A percentile compares a stretch with the other conserved stretches of the same genome.
phyloP scores from a whole-genome alignment of 1,140 invertebrate species.

The Stenopsyche tienmushanensis region DNA sequence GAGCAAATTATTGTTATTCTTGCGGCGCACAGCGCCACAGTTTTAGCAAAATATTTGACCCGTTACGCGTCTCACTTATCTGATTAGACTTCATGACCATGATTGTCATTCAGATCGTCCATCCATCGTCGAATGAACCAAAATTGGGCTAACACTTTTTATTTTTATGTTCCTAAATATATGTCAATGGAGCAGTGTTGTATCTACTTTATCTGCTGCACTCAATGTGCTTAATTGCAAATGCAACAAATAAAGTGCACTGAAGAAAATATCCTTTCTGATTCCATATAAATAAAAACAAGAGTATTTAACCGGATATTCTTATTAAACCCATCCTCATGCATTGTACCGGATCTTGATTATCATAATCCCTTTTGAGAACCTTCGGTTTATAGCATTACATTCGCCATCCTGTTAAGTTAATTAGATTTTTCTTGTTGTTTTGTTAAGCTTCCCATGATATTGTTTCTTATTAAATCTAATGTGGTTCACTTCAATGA shows the following conservation, averaged over 20 bases:
- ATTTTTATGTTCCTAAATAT: constrained; percentile 9
- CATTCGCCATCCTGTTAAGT: neutral
- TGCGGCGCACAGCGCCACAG: neutral
- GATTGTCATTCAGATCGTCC: constrained; percentile 18
- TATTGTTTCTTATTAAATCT: neutral
- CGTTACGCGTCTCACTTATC: constrained; percentile 22
- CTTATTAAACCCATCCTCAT: neutral
- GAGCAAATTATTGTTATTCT: constrained; percentile 15
- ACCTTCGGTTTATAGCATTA: neutral
- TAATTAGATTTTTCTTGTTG: neutral
- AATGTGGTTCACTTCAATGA: neutral
- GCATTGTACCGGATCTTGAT: neutral
- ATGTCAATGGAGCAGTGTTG: constrained; percentile 12
- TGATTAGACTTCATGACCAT: constrained; percentile 15
- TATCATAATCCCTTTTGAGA: neutral
- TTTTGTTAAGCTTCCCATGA: neutral
- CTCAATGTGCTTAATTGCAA: neutral
- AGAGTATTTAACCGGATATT: neutral
- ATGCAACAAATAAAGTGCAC: neutral
- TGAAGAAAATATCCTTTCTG: neutral
- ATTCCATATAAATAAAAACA: neutral
- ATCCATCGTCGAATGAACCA: neutral
- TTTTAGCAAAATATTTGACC: constrained; percentile 18
- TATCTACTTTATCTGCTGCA: neutral
- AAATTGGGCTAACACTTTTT: constrained; percentile 14